Evolutionary conservation across 2,888 invertebrate genomes (phyloP).

Genomic region (Phymatocera aterrima): DNA sequence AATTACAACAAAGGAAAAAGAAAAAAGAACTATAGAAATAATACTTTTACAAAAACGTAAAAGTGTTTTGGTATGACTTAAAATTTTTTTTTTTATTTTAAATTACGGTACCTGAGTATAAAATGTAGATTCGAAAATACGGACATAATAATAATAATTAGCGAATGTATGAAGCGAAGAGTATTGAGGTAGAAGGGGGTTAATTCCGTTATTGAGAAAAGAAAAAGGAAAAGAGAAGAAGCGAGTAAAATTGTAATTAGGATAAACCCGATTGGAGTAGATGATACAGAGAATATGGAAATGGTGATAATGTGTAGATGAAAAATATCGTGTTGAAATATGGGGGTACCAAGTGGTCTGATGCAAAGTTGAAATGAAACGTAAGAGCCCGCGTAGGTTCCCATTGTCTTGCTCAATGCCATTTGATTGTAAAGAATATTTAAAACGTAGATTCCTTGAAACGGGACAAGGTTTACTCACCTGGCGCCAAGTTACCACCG

Average conservation of each 20-base stretch:
- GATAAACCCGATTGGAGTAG: conserved; percentile 12
- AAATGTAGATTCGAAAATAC: background rate
- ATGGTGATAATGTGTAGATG: no score
- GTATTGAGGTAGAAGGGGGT: conserved; percentile 17
- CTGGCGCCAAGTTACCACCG: conserved; percentile 33
- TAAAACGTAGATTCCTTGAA: conserved; percentile 7
- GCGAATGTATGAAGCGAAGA: background rate
- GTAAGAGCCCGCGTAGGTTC: background rate
- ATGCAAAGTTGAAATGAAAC: background rate
- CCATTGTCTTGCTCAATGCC: conserved; percentile 43
- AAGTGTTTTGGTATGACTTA: no score
- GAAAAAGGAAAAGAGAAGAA: background rate
- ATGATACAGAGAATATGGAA: background rate
- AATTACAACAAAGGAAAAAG: background rate
- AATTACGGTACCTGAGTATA: no score
- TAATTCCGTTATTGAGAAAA: conserved; percentile 35
- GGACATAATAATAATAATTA: background rate
- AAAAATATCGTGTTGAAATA: background rate
- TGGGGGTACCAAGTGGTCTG: background rate
- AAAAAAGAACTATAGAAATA: no score
- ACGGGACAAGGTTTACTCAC: conserved; percentile 37
- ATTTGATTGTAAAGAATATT: conserved; percentile 33
- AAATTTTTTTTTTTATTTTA: no score
- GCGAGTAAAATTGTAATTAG: background rate
- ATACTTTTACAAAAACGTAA: no score